Base-by-base conservation (phyloP, 2,113 vertebrate genomes). In the Tauraco erythrolophus region DNA sequence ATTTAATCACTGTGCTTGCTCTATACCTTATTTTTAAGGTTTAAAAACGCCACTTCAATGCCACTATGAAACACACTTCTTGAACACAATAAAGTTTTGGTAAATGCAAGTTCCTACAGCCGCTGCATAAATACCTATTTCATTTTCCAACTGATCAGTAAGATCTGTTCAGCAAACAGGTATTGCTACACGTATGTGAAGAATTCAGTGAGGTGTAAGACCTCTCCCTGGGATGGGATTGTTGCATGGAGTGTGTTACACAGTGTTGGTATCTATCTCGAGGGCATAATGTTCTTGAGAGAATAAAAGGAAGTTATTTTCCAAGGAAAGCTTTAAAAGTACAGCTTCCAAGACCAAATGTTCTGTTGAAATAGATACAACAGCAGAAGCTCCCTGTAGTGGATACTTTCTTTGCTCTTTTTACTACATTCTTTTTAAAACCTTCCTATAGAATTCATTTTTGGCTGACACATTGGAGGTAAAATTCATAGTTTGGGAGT, bases 281-380 rank as follows among this genome's bases (percentile, higher is more conserved):
- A 92, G 89, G 83, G 46, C 66, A 91, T 5, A 9, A 62, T n/a
- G 87, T 30, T 88, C 89, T 53, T 35, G 4, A 71, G 45, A 82
- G 66, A 82, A 93, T 48, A 65, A 88, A 96, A 94, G 24, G 10
- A 74, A 82, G 21, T 46, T 93, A 24, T 78, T 93, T 92, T 53
- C 77, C 81, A 78, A 88, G 57, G 70, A 84, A 64, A 89, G 57
- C 64, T 78, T 95, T 65, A 82, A 14, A 92, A 89, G 27, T 61
- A 8, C 27, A 64, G 11, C 48, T 89, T 89, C 65, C 84, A 64
- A 79, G 80, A 53, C 39, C 33, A 72, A 23, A 84, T 9, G 66
- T 78, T 77, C 94, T 89, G 65, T 78, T 84, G 61, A 79, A 94
- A 85, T 7, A 53, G 51, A 48, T 11, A 61, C 53, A 57, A 13